Base-by-base conservation (phyloP, 2,113 vertebrate species). In the Tragulus kanchil region DNA sequence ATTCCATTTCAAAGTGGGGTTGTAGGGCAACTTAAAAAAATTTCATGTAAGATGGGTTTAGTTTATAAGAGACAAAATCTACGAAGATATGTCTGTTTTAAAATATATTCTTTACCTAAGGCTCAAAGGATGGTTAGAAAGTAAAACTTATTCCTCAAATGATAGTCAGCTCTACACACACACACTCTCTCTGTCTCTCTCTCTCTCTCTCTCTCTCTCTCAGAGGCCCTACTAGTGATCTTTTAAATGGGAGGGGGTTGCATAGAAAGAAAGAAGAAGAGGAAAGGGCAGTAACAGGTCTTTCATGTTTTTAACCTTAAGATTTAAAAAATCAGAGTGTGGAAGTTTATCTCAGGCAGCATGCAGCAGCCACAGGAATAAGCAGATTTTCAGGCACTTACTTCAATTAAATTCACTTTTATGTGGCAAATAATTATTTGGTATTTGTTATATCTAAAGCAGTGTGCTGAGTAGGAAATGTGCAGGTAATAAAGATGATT, bases 81-180 rank as follows among this genome's bases (percentile, higher is more conserved):
- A 56, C 83, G n/a, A 62, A 59, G 95, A 61, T 62, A 84, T 71
- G 97, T 94, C 75, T 91, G 71, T 87, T 94, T 92, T 96, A 85
- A 84, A 90, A 61, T 77, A 58, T 89, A 42, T 77, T 90, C 28
- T 67, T 94, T 96, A 95, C 48, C 31, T 67, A 54, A 17, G 6
- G 45, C 48, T 96, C 21, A 71, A 87, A 42, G 52, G 48, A 79
- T 26, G 42, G 28, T 83, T 85, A 83, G 69, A 96, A 90, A 93
- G 59, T 50, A 95, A 96, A 94, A 77, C n/a, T 64, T 69, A 93
- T 8, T 10, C 23, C 19, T 3, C 31, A 93, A 56, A 79, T 92
- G 19, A 89, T 94, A 94, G 85, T 62, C 48, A 90, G 48, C 15
- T 13, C 36, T 36, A n/a, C n/a, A n/a, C n/a, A 17, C 77, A 36